These are phyloP conservation scores for Herpetotheres cachinnans DNA, from an alignment of 2,113 vertebrate genomes.

Conservation along the genomic window DNA sequence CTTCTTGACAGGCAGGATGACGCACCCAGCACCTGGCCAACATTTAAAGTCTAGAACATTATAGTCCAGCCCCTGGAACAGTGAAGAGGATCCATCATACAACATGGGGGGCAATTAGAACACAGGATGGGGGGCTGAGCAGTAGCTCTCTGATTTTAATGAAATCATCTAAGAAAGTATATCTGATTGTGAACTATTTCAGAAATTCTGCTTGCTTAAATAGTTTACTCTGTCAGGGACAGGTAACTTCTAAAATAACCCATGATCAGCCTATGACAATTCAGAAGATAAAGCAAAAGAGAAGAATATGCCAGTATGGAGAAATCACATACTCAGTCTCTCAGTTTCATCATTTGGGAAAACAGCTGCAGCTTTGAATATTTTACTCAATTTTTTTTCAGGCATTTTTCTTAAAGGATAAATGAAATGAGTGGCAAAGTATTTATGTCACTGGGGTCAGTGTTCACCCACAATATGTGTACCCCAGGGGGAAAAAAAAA, in stretches of 20 bases:
- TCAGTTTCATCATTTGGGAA: background rate
- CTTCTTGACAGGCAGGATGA: background rate
- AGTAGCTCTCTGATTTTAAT: background rate
- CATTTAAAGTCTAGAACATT: background rate
- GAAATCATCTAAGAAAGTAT: background rate
- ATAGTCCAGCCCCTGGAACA: background rate
- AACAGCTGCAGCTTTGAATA: background rate
- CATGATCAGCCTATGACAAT: background rate
- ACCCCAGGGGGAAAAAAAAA: background rate
- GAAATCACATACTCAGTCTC: background rate
- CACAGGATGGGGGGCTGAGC: background rate
- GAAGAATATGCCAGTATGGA: background rate
- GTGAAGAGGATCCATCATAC: background rate
- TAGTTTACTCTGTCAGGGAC: background rate
- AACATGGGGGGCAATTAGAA: rapidly evolving
- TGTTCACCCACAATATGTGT: background rate
- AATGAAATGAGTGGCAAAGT: background rate
- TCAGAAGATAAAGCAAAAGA: background rate
- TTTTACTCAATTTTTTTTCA: background rate
- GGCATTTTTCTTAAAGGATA: background rate
- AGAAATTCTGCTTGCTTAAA: background rate
- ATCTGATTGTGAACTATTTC: background rate
- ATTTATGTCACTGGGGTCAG: background rate
- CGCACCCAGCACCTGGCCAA: background rate
- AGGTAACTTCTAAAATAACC: background rate